Percentiles rank a stretch among this genome's conserved stretches.
These are phyloP conservation scores for Falco columbarius DNA, from an alignment of 2,797 vertebrate genomes.

Conservation along the genomic window DNA sequence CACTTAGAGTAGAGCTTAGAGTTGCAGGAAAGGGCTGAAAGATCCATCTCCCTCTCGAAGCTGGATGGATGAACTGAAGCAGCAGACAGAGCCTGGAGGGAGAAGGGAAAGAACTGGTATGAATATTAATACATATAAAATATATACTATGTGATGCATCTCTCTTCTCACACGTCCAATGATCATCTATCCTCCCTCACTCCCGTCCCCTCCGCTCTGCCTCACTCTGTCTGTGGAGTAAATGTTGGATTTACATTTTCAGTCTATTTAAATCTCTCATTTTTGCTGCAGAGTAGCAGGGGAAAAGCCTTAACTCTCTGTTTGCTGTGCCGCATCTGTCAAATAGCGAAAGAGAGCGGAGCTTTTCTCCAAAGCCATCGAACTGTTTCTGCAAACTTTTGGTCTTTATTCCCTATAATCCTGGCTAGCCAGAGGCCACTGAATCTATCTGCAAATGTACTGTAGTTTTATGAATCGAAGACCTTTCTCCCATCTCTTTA, in stretches of 20 bases:
- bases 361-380: not conserved
- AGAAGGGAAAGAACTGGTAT: slow-evolving; percentile 52
- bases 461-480: not conserved
- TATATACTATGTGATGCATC: slow-evolving; percentile 69
- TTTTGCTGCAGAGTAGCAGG: slow-evolving; percentile 53
- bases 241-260: slow-evolving; percentile 73
- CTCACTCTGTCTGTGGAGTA: slow-evolving; percentile 54
- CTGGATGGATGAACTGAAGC: slow-evolving; percentile 70
- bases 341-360: not conserved
- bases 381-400: not conserved
- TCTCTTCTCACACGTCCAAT: slow-evolving; percentile 64
- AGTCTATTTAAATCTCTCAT: slow-evolving; percentile 71
- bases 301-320: slow-evolving; percentile 51
- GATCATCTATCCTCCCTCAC: slow-evolving; percentile 60
- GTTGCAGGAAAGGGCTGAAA: slow-evolving; percentile 35
- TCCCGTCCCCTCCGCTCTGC: slow-evolving; percentile 19
- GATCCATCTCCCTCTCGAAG: slow-evolving; percentile 66
- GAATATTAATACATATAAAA: slow-evolving; percentile 76
- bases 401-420: not conserved
- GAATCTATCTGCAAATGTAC: not conserved
- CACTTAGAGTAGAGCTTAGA: not conserved
- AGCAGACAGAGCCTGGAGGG: slow-evolving; percentile 60
- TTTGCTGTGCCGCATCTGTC: slow-evolving; percentile 16
- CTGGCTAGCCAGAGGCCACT: not conserved
- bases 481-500: not conserved